phyloP scores from a whole-genome alignment of 2,113 vertebrate genomes.

The Stegastes partitus region DNA sequence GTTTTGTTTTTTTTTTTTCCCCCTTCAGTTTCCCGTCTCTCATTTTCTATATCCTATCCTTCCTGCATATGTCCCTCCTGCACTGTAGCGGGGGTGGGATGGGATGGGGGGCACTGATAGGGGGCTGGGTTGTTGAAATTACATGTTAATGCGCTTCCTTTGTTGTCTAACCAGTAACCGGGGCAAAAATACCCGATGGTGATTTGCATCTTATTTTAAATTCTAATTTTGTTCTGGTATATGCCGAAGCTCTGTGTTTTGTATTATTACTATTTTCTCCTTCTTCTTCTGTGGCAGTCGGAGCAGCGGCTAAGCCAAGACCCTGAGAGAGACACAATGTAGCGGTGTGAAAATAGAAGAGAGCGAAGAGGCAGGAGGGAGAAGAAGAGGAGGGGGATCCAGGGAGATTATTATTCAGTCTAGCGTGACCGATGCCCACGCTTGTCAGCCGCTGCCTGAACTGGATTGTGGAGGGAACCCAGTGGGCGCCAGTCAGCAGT shows the following conservation, averaged over 20 bases:
- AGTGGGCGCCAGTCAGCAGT: slow-evolving; percentile 57
- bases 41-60: slow-evolving; percentile 34
- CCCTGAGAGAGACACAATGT: slow-evolving; percentile 78
- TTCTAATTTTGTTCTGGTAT: slow-evolving; percentile 82
- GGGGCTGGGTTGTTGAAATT: slow-evolving; percentile 79
- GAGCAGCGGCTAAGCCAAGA: slow-evolving; percentile 71
- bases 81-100: not conserved
- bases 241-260: slow-evolving; percentile 74
- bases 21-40: slow-evolving; percentile 22
- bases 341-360: slow-evolving; percentile 72
- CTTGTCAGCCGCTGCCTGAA: slow-evolving; percentile 76
- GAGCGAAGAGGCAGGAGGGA: slow-evolving; percentile 55
- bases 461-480: slow-evolving; percentile 60
- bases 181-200: slow-evolving; percentile 83
- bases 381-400: slow-evolving; percentile 54
- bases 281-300: slow-evolving; percentile 62
- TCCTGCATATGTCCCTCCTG: slow-evolving; percentile 32
- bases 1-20: slow-evolving; percentile 9
- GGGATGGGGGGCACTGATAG: slow-evolving; percentile 32
- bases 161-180: slow-evolving; percentile 87
- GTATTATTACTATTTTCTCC: slow-evolving; percentile 63
- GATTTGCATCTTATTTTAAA: slow-evolving; percentile 88
- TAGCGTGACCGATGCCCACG: slow-evolving; percentile 74
- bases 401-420: slow-evolving; percentile 80
- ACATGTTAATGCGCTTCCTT: slow-evolving; percentile 86